Base-by-base conservation (phyloP, 2,888 invertebrate species). In the Phorcus lineatus region DNA sequence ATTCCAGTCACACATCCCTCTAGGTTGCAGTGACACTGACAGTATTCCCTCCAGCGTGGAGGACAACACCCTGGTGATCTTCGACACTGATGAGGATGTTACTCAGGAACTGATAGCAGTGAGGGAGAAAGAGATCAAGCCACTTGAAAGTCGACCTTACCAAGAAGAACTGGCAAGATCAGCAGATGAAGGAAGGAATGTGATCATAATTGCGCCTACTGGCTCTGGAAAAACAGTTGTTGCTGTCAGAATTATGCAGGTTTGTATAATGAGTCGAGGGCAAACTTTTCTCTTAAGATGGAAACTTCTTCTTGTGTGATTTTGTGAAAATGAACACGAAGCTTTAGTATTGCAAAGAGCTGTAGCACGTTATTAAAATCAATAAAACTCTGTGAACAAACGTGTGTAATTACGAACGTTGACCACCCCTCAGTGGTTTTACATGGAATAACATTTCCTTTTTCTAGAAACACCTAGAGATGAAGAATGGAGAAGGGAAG, bases 221-320 rank as follows among this genome's bases (percentile, higher is more conserved):
- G 70, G 70, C 19, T 70, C 31, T 36, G 70, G 70, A 40, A 70
- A 70, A 19, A 70, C 70, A 19, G 70, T 70, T 16, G 70, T 70
- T 31, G 70, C 70, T 70, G 31, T 70, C 31, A 70, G 40, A 31
- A 70, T 70, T 24, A 70, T 70, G 70, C 31, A 36, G 70, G 70
- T 70, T 13, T 17, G 16, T 66, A 24, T 16, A 28, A 2, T 19
- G 2, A 28, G 19, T 66, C 22, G 9, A 24, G 19, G 9, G 16
- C 9, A 19, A 66, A 7, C 0, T 28, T n/a, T 55, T 4, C 2
- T 55, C 55, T 55, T 55, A n/a, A n/a, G n/a, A n/a, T n/a, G n/a
- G n/a, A n/a, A n/a, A n/a, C n/a, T n/a, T n/a, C n/a, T n/a, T n/a
- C n/a, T n/a, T n/a, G n/a, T n/a, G n/a, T n/a, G n/a, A n/a, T n/a